Percentiles rank a stretch among this genome's conserved stretches.
phyloP scores from a whole-genome alignment of 2,113 vertebrate species.

The Neoarius graeffei region DNA sequence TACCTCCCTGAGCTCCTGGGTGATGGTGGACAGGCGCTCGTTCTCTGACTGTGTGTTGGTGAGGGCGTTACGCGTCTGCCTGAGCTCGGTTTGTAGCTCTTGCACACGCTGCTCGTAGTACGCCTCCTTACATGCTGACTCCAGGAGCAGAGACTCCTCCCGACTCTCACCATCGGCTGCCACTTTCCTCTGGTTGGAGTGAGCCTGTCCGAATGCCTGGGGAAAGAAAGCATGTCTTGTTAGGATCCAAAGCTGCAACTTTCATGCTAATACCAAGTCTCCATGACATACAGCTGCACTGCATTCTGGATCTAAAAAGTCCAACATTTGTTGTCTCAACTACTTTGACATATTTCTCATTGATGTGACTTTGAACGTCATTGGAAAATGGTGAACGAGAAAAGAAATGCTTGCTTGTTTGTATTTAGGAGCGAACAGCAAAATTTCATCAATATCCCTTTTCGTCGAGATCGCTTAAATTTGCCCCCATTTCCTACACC shows the following conservation, averaged over 20 bases:
- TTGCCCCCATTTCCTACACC: neutral
- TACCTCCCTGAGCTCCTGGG: slow-evolving; percentile 92
- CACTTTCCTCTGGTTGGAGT: slow-evolving; percentile 95
- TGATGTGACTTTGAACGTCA: neutral
- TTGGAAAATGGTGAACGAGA: neutral
- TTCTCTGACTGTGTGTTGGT: slow-evolving; percentile 88
- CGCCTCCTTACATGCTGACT: slow-evolving; percentile 96
- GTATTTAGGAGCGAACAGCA: neutral
- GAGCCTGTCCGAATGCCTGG: slow-evolving; percentile 94
- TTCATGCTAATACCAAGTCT: neutral
- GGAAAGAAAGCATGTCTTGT: neutral
- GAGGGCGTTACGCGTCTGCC: slow-evolving; percentile 84
- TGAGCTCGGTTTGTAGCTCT: slow-evolving; percentile 90
- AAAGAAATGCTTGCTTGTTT: neutral
- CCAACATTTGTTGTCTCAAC: neutral
- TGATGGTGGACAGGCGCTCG: slow-evolving; percentile 84
- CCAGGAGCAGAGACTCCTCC: slow-evolving; percentile 93
- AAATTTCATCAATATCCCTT: neutral
- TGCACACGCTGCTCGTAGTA: slow-evolving; percentile 93
- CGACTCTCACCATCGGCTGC: slow-evolving; percentile 96
- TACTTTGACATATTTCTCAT: neutral
- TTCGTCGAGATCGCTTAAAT: neutral
- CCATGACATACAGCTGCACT: neutral
- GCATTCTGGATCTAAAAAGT: neutral
- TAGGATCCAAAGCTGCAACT: neutral